Evolutionary conservation across 2,888 invertebrate species (phyloP).

Genomic region (Linnaemya vulpina): DNA sequence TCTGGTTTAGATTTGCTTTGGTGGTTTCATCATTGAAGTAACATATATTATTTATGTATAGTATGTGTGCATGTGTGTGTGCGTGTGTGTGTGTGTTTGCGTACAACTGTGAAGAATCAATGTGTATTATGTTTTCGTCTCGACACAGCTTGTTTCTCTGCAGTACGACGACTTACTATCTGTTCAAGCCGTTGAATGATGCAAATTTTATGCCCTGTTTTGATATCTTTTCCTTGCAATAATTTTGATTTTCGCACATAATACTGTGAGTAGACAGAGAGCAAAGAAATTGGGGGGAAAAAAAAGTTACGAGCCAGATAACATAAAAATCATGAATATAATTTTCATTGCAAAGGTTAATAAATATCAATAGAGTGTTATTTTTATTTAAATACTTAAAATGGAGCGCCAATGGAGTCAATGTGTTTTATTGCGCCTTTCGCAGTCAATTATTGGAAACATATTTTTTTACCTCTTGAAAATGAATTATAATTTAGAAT

Average conservation of each 20-base stretch:
- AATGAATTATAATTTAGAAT: slow-evolving; percentile 22
- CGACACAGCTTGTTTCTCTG: slow-evolving; percentile 30
- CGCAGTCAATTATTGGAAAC: not conserved
- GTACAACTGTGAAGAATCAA: slow-evolving; percentile 24
- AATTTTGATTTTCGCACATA: slow-evolving; percentile 71
- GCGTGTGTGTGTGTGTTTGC: slow-evolving; percentile 39
- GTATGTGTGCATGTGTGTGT: slow-evolving; percentile 61
- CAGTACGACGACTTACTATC: slow-evolving; percentile 40
- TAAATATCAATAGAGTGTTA: slow-evolving; percentile 71
- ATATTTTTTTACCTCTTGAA: not conserved
- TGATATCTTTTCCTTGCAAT: slow-evolving; percentile 69
- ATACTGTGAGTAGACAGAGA: slow-evolving; percentile 60
- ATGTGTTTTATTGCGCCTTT: not conserved
- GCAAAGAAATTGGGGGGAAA: slow-evolving; percentile 23
- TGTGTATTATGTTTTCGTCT: slow-evolving; percentile 31
- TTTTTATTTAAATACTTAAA: slow-evolving; percentile 57
- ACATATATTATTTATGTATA: slow-evolving; percentile 73
- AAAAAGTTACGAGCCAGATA: not conserved
- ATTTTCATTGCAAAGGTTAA: slow-evolving; percentile 69
- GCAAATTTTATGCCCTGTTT: slow-evolving; percentile 71
- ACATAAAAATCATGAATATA: slow-evolving; percentile 61
- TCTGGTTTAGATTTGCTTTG: slow-evolving; percentile 78
- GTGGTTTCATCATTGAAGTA: slow-evolving; percentile 75
- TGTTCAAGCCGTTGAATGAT: slow-evolving; percentile 66
- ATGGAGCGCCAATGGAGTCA: slow-evolving; percentile 33